Conservation (phyloP, 2,888 invertebrate genomes). For the Sarcophaga caerulescens region DNA sequence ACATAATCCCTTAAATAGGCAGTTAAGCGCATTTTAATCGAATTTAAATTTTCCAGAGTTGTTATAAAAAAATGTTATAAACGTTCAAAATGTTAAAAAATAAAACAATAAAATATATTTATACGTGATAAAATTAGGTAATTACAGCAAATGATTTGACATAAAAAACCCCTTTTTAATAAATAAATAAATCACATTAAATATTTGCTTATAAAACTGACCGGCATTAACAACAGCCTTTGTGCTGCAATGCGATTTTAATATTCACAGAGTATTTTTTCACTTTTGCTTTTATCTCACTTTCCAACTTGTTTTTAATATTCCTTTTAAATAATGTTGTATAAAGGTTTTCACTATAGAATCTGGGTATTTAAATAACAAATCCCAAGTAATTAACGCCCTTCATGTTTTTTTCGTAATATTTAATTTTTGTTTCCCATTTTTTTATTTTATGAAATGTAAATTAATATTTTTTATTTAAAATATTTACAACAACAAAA, state of each 20-base stretch:
- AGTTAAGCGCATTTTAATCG: no score
- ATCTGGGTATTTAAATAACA: slow-evolving; percentile 35
- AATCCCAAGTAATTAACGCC: slow-evolving; percentile 47
- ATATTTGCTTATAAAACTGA: no score
- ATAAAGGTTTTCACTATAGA: neutral
- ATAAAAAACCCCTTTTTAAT: neutral
- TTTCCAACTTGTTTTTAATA: neutral
- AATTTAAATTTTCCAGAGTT: no score
- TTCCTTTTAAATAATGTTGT: neutral
- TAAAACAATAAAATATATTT: no score
- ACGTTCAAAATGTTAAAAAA: no score
- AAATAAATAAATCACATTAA: slow-evolving; percentile 17
- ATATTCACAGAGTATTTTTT: slow-evolving; percentile 18
- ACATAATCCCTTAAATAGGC: no score
- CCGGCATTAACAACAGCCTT: no score
- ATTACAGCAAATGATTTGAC: no score
- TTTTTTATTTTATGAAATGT: neutral
- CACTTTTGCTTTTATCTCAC: neutral
- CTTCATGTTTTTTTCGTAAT: neutral
- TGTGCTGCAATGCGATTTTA: neutral
- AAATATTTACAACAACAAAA: neutral
- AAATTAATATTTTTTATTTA: no score
- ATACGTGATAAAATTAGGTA: no score
- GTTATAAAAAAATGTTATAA: no score
- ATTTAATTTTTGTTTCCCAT: neutral